A percentile compares a stretch with the other conserved stretches of the same genome.
These are phyloP conservation scores for Meiosimyza platycephala DNA, from an alignment of 2,888 invertebrate species.

Conservation along the genomic window DNA sequence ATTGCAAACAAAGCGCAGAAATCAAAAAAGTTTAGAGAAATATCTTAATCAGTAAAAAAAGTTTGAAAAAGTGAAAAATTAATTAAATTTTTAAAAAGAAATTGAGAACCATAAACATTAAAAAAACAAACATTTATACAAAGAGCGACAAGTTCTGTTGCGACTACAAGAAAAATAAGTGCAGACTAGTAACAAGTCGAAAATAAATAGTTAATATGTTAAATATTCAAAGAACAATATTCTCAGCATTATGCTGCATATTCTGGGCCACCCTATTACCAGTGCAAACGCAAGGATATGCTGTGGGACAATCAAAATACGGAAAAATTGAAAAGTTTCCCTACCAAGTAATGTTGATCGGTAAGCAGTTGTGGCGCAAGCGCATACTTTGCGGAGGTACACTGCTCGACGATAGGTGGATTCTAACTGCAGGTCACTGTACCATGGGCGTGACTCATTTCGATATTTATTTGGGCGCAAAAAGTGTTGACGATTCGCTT, in stretches of 20 bases:
- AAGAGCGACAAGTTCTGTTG: not conserved
- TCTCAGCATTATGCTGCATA: slow-evolving; percentile 29
- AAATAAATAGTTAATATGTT: not conserved
- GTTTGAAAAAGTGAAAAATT: slow-evolving; percentile 25
- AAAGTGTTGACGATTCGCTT: slow-evolving; percentile 55
- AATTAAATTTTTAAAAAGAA: slow-evolving; percentile 24
- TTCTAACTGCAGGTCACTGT: slow-evolving; percentile 66
- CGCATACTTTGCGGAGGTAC: slow-evolving; percentile 65
- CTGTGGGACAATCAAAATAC: slow-evolving; percentile 60
- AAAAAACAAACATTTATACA: slow-evolving; percentile 21
- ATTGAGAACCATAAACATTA: slow-evolving; percentile 24
- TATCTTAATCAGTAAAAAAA: slow-evolving; percentile 20
- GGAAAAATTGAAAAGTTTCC: slow-evolving; percentile 63
- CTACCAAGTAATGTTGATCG: slow-evolving; percentile 66
- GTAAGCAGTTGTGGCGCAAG: slow-evolving; percentile 60
- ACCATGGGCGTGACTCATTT: slow-evolving; percentile 61
- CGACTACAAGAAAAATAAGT: not conserved
- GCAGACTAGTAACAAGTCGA: not conserved
- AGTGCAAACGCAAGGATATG: slow-evolving; percentile 49
- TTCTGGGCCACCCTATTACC: slow-evolving; percentile 19
- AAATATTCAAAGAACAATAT: slow-evolving; percentile 37
- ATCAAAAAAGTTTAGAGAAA: slow-evolving; percentile 27
- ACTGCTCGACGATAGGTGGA: slow-evolving; percentile 61
- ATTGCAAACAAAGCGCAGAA: slow-evolving; percentile 34
- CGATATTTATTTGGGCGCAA: slow-evolving; percentile 64